Evolutionary conservation across 1,140 invertebrate species (phyloP), one percentile per base, ranked within the genome.

Genomic region (Spodoptera frugiperda): DNA sequence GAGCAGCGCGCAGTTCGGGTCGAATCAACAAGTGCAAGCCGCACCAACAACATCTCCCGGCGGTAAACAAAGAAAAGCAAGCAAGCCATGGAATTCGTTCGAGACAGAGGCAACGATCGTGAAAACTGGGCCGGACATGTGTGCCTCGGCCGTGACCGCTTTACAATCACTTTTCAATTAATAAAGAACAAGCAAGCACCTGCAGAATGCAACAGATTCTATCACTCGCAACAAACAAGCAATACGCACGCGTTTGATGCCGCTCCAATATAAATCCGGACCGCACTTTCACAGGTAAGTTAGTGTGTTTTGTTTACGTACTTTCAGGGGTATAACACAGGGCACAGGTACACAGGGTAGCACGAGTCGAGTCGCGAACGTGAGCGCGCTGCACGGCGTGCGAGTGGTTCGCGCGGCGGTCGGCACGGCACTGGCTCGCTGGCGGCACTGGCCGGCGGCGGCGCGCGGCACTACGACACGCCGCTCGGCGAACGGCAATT

Each of bases 131-230:
- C 90, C 91, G 91, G 90, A 93, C 90, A 92, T 90, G 85, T 91
- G 89, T 92, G 89, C 84, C 86, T 87, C 90, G 91, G 87, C 92
- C 91, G 90, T 93, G 92, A 90, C 92, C 91, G 88, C 80, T 82
- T 89, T 92, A 91, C 92, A 92, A 92, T 91, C 91, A 92, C 91
- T 93, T 93, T 92, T 93, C 88, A 93, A 92, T 93, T 92, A 93
- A 91, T 89, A 91, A 92, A 92, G 84, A 90, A 90, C 84, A 49
- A 84, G 78, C 87, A 80, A 87, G 86, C 89, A 92, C 90, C 89
- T 91, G 90, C 86, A 88, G 86, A 90, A 87, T 89, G 86, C 88
- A 91, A 83, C 80, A 79, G 80, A 83, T 77, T 82, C 79, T 87
- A 87, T 87, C 86, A 89, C 85, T 85, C 78, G 83, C 68, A 78